Base-by-base conservation (phyloP, 2,797 vertebrate species). In the Caiman crocodilus region DNA sequence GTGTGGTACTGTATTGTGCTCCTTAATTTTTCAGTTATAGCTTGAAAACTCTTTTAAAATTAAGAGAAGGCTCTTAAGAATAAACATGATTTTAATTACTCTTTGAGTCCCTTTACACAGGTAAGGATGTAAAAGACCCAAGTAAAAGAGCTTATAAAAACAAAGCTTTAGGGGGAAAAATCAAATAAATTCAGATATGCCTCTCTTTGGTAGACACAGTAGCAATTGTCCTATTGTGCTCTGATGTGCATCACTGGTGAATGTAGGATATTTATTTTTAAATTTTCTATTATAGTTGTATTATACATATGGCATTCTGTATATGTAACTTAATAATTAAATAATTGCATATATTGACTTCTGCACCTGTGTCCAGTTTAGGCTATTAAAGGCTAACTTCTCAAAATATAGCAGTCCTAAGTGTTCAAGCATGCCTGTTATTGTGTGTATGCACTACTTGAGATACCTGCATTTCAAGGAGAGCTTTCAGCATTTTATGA, bases 31-130 rank as follows among this genome's bases (percentile, higher is more conserved):
- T 79, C 32, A 73, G 17, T 17, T 60, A 76, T 76, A 90, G 14
- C 20, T 55, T 85, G 57, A 63, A 95, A 90, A 14, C 26, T 76
- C 83, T 30, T 84, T 32, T 84, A 55, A 88, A 94, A 87, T n/a
- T 90, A 92, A 83, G 6, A 23, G 12, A 67, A 90, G 81, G 2
- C 64, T 57, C 32, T 10, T 76, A 92, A 89, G 65, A 93, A 94
- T 76, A 87, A 91, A 91, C 79, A 65, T 73, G 79, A 87, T n/a
- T 82, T 91, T 87, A 91, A 91, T 65, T 91, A 75, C 60, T 20
- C 4, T 79, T 20, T 65, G 61, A 90, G 79, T 4, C 57, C 64
- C n/a, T 79, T 92, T 73, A 20, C 58, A 16, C n/a, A 0, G 42
- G 58, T 4, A 8, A 90, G 91, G 90, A 88, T 3, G 8, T n/a